Evolutionary conservation across 1,140 invertebrate genomes (phyloP).

Genomic region (Pachypeltis micranthus): DNA sequence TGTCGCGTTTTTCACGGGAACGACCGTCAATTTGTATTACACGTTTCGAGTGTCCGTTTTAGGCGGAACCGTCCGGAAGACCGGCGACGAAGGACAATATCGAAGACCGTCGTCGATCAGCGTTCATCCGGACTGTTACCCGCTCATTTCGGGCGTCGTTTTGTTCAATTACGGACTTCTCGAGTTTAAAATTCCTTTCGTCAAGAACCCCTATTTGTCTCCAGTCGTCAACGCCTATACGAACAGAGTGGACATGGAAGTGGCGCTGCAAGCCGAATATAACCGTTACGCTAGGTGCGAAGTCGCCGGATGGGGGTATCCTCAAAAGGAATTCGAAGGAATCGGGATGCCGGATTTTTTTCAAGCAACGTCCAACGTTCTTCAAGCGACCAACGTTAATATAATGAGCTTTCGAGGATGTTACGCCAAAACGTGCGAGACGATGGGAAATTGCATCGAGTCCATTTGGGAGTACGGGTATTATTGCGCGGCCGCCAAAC

Average conservation of each 20-base stretch:
- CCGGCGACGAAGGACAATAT: background rate
- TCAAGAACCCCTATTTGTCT: background rate
- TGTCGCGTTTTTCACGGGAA: background rate
- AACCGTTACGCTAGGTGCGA: background rate
- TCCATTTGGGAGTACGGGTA: too few species aligned
- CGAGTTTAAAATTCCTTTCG: background rate
- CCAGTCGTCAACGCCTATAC: background rate
- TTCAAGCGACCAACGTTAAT: too few species aligned
- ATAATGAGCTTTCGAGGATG: too few species aligned
- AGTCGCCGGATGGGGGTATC: background rate
- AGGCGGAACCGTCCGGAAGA: background rate
- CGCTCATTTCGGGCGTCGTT: background rate
- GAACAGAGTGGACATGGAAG: background rate
- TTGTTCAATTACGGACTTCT: background rate
- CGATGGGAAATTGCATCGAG: too few species aligned
- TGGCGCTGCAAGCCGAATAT: background rate
- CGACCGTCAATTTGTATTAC: background rate
- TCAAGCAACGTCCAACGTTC: background rate
- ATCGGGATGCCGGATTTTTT: background rate
- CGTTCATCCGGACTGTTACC: background rate
- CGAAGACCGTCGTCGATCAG: background rate
- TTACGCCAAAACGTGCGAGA: too few species aligned
- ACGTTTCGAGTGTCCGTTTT: background rate
- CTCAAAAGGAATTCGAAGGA: background rate
- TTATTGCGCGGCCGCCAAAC: too few species aligned